A percentile compares a stretch with the other conserved stretches of the same genome.
These are phyloP conservation scores for Ferdinandea cuprea DNA, from an alignment of 2,888 invertebrate species.

Conservation along the genomic window DNA sequence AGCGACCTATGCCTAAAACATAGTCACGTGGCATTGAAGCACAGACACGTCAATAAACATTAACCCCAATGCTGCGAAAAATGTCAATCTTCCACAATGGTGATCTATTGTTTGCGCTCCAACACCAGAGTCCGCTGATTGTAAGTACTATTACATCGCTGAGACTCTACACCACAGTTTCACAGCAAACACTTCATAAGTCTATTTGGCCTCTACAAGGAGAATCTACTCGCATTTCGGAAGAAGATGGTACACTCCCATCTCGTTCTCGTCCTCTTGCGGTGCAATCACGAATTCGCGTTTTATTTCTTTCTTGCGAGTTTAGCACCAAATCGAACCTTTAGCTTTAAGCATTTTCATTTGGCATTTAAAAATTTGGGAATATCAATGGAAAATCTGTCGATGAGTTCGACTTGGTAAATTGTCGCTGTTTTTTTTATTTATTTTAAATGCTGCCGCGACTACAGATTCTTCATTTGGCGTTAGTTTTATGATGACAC, in stretches of 20 bases:
- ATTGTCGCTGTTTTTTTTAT: neutral
- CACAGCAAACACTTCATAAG: constrained; percentile 53
- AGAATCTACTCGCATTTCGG: constrained; percentile 28
- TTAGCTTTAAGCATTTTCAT: constrained; percentile 68
- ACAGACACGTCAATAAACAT: constrained; percentile 33
- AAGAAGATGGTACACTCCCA: neutral
- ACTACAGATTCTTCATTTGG: constrained; percentile 48
- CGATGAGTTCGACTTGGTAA: constrained; percentile 33
- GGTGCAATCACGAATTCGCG: constrained; percentile 60
- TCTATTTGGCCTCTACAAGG: constrained; percentile 50
- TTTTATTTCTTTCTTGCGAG: constrained; percentile 38
- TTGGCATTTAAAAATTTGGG: constrained; percentile 62
- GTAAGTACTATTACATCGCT: neutral
- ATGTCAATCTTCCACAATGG: constrained; percentile 56
- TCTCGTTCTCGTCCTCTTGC: constrained; percentile 11
- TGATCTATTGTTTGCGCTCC: constrained; percentile 57
- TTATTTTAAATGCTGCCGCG: no score
- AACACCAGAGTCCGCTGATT: constrained; percentile 24
- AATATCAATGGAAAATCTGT: constrained; percentile 45
- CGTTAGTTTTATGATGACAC: constrained; percentile 60
- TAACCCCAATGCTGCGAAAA: constrained; percentile 53
- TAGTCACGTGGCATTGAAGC: constrained; percentile 44
- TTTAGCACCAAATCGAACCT: constrained; percentile 50
- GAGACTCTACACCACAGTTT: constrained; percentile 13
- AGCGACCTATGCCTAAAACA: neutral